Conservation (phyloP, 2,888 invertebrate genomes). For the Ophonus ardosiacus region DNA sequence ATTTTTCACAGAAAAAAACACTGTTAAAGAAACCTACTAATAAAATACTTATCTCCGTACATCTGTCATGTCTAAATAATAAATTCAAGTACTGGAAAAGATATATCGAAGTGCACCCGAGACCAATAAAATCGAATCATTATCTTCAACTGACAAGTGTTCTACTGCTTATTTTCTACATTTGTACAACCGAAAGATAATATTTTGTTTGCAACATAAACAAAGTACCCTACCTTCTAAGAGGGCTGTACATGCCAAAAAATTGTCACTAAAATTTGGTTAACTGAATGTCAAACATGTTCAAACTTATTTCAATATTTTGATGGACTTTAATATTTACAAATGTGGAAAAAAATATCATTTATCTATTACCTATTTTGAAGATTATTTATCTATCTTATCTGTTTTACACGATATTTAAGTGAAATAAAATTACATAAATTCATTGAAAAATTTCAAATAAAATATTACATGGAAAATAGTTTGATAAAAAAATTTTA, state of each 20-base stretch:
- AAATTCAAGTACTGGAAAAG: conserved; percentile 21
- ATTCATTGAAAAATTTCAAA: too few species aligned
- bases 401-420: too few species aligned
- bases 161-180: conserved; percentile 14
- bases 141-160: conserved; percentile 52
- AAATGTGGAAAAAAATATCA: conserved; percentile 7
- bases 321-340: conserved; percentile 9
- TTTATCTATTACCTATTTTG: conserved; percentile 10
- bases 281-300: conserved; percentile 21
- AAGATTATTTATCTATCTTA: neutral
- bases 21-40: conserved; percentile 1
- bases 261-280: neutral
- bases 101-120: conserved; percentile 67
- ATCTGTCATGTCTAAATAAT: conserved; percentile 41
- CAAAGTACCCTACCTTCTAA: conserved; percentile 4
- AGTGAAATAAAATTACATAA: too few species aligned
- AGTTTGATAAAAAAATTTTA: too few species aligned
- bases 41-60: conserved; percentile 27
- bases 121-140: conserved; percentile 65
- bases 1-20: conserved; percentile 40
- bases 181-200: conserved; percentile 12
- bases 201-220: conserved; percentile 2
- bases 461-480: too few species aligned
- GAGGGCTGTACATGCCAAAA: neutral
- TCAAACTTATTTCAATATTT: conserved; percentile 17